phyloP scores from a whole-genome alignment of 1,140 invertebrate species.

The Argopecten irradians region DNA sequence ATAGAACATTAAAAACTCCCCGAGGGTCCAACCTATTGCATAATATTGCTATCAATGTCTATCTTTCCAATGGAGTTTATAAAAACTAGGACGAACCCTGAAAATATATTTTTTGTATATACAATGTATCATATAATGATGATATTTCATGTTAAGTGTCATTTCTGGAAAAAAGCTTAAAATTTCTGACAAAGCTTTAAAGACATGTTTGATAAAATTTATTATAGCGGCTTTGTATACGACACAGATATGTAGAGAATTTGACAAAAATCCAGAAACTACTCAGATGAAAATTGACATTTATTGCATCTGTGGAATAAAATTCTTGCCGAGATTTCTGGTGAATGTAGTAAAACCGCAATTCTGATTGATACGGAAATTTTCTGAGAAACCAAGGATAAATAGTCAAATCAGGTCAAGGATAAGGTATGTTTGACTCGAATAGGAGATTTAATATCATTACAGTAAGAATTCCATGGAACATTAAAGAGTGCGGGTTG shows the following conservation, averaged over 20 bases:
- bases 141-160: background rate
- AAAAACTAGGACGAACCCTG: background rate
- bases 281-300: background rate
- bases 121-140: background rate
- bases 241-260: background rate
- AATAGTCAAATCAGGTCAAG: background rate
- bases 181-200: background rate
- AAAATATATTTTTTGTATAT: too few species aligned
- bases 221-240: background rate
- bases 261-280: background rate
- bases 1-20: background rate
- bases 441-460: background rate
- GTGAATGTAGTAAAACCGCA: background rate
- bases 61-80: background rate
- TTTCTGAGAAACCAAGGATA: background rate
- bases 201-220: background rate
- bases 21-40: background rate
- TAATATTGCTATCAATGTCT: conserved; percentile 3
- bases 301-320: background rate
- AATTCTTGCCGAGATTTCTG: background rate
- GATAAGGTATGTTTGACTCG: background rate
- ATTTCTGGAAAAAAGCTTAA: background rate
- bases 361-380: background rate
- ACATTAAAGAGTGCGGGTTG: background rate
- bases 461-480: background rate